Conservation (phyloP, 2,888 invertebrate genomes). For the Limnephilus auricula region DNA sequence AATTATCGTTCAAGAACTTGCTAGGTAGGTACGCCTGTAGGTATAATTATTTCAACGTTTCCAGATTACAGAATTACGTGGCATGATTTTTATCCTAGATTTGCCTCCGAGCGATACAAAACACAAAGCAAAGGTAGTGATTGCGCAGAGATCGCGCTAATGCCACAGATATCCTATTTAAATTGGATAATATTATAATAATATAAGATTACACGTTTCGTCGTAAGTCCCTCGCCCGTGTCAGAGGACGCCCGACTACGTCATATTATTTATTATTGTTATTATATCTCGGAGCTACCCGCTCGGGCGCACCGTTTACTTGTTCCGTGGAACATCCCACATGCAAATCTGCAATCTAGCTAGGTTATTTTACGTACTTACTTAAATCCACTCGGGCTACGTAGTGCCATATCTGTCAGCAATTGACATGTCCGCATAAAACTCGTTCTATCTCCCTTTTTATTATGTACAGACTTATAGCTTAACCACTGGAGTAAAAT, state of each 20-base stretch:
- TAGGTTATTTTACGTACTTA: background rate
- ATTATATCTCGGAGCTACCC: slow-evolving; percentile 24
- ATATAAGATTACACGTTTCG: slow-evolving; percentile 61
- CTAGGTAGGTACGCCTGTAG: background rate
- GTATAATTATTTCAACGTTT: background rate
- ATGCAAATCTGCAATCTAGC: slow-evolving; percentile 19
- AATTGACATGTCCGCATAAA: too few species aligned
- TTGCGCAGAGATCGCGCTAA: slow-evolving; percentile 21
- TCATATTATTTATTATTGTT: slow-evolving; percentile 25
- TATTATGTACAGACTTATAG: too few species aligned
- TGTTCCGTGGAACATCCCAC: slow-evolving; percentile 5
- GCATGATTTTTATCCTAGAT: slow-evolving; percentile 4
- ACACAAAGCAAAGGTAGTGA: slow-evolving; percentile 16
- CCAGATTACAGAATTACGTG: background rate
- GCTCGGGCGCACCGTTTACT: background rate
- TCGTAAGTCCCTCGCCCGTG: slow-evolving; percentile 18
- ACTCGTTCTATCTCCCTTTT: too few species aligned
- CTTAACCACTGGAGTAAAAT: too few species aligned
- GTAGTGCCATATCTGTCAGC: too few species aligned
- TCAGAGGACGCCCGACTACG: slow-evolving; percentile 7
- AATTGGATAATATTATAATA: slow-evolving; percentile 64
- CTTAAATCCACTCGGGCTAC: too few species aligned
- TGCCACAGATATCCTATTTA: slow-evolving; percentile 54
- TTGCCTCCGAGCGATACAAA: slow-evolving; percentile 9
- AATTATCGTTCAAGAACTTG: background rate